Conservation (phyloP, 2,888 invertebrate species). For the Morpho achilles region DNA sequence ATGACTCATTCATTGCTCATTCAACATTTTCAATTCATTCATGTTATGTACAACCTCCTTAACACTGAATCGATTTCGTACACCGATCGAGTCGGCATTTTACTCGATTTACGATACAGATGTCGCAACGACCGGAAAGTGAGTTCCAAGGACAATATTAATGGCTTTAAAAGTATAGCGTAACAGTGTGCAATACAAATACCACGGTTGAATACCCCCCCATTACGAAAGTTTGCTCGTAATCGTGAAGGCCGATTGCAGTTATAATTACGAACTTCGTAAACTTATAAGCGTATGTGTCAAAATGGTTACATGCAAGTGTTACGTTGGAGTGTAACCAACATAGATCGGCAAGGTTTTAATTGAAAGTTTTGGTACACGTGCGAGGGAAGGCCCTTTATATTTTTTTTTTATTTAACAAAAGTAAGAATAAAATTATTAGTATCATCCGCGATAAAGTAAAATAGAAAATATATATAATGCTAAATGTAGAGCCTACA, state of each 20-base stretch:
- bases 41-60: constrained; percentile 16
- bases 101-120: constrained; percentile 30
- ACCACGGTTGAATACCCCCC: constrained; percentile 30
- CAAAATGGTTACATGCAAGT: constrained; percentile 10
- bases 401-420: too few relatives aligned
- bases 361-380: neutral
- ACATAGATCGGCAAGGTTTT: neutral
- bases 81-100: constrained; percentile 22
- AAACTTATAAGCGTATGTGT: constrained; percentile 18
- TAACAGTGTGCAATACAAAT: constrained; percentile 29
- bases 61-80: constrained; percentile 18
- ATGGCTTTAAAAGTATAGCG: constrained; percentile 33
- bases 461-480: too few relatives aligned
- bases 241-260: constrained; percentile 25
- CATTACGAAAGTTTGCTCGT: constrained; percentile 29
- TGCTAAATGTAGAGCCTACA: too few relatives aligned
- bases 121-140: constrained; percentile 36
- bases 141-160: constrained; percentile 36
- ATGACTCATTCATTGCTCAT: neutral
- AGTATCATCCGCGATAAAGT: too few relatives aligned
- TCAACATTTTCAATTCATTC: neutral
- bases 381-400: neutral
- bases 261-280: constrained; percentile 9
- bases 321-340: neutral
- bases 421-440: too few relatives aligned